Evolutionary conservation across 2,888 invertebrate species (phyloP).

Genomic region (Trichacis sp.): DNA sequence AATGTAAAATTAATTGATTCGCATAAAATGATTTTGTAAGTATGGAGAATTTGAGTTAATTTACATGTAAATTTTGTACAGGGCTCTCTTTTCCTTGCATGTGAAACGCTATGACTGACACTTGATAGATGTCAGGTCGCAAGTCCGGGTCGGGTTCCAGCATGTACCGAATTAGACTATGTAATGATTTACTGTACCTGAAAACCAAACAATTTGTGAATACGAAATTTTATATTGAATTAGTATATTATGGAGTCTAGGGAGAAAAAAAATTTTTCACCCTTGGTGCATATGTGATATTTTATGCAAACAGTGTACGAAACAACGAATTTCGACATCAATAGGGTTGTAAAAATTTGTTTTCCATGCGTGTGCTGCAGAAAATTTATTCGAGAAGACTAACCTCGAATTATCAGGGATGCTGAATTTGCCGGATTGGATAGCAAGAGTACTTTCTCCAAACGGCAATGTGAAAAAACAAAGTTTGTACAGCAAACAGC

Average conservation of each 20-base stretch:
- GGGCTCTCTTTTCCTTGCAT: conserved; percentile 80
- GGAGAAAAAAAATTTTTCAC: no score
- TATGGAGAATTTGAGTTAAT: no score
- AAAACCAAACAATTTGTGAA: conserved; percentile 3
- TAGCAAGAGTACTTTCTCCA: conserved; percentile 92
- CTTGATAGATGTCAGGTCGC: conserved; percentile 90
- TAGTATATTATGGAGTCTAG: no score
- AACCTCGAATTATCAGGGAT: conserved; percentile 86
- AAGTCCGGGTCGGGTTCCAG: conserved; percentile 85
- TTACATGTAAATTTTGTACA: conserved; percentile 83
- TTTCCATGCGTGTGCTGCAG: no score
- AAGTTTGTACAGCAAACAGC: conserved; percentile 88
- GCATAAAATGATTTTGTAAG: no score
- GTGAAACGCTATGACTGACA: conserved; percentile 80
- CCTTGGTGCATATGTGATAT: no score
- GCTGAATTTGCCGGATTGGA: conserved; percentile 88
- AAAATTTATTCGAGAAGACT: no score
- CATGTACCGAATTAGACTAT: conserved; percentile 75
- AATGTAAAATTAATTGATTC: no score
- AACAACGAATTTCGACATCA: no score
- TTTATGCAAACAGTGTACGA: not conserved
- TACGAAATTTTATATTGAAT: no score
- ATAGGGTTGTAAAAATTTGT: no score
- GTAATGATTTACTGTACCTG: conserved; percentile 63
- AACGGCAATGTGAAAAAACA: conserved; percentile 92